Percentiles rank a stretch among this genome's conserved stretches.
These are phyloP conservation scores for Melospiza georgiana DNA, from an alignment of 2,113 vertebrate genomes.

Conservation along the genomic window DNA sequence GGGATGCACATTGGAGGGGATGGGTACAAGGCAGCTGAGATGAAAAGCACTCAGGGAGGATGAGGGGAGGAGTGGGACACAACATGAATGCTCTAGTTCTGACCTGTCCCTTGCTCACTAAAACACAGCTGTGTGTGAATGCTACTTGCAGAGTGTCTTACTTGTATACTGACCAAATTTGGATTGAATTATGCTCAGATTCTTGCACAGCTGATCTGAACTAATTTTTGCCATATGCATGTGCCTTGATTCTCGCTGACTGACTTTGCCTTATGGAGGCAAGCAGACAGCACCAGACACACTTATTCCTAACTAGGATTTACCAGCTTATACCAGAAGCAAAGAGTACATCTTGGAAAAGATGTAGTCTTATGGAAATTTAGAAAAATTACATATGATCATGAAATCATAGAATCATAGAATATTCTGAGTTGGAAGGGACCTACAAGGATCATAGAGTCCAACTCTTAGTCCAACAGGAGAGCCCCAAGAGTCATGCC, in stretches of 20 bases:
- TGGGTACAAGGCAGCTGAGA: not conserved
- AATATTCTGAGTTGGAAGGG: not conserved
- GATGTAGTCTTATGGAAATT: not conserved
- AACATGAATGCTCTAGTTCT: not conserved
- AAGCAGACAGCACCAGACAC: not conserved
- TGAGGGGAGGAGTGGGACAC: not conserved
- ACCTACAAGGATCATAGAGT: not conserved
- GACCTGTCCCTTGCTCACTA: not conserved
- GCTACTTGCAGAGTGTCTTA: not conserved
- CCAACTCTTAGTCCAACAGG: not conserved
- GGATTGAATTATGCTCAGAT: not conserved
- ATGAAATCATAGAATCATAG: not conserved
- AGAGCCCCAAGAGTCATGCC: not conserved
- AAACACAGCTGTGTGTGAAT: not conserved
- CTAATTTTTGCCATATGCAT: not conserved
- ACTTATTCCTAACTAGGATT: not conserved
- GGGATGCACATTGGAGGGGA: rapidly evolving
- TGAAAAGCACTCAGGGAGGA: not conserved
- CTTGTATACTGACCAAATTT: not conserved
- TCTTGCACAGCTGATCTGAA: not conserved
- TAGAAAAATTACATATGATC: not conserved
- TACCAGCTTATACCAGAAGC: not conserved
- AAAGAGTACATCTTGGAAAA: not conserved
- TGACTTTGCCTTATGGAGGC: not conserved
- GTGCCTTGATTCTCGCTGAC: not conserved